These are phyloP conservation scores for Sardina pilchardus DNA, from an alignment of 2,113 vertebrate genomes.

Conservation along the genomic window DNA sequence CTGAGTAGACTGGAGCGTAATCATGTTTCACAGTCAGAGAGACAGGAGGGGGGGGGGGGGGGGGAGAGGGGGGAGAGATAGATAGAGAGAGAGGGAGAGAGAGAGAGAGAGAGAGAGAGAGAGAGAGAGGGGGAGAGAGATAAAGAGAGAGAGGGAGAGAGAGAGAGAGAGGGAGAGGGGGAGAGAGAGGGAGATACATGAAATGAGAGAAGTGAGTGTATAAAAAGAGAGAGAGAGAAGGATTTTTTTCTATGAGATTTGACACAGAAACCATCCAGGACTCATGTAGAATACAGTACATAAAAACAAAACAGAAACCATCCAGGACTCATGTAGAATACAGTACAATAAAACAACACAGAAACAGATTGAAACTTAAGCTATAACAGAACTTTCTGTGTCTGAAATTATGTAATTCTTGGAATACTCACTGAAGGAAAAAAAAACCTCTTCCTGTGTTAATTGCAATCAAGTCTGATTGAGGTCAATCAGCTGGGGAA, in stretches of 20 bases:
- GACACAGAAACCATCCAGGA: no score
- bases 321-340: no score
- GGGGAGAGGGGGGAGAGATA: no score
- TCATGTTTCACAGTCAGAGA: not conserved
- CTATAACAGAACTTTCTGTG: not conserved
- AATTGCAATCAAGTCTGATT: slow-evolving; percentile 10
- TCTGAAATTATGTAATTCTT: not conserved
- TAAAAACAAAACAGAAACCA: not conserved
- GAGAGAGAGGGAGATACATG: not conserved
- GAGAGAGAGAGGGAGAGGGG: not conserved
- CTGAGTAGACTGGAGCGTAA: not conserved
- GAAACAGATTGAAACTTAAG: not conserved
- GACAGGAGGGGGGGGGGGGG: no score
- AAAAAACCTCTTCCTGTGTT: not conserved
- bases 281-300: no score
- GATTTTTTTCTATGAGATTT: no score
- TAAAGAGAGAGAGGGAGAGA: not conserved
- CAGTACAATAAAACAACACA: not conserved
- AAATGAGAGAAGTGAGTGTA: not conserved
- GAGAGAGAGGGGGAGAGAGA: not conserved
- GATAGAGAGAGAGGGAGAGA: not conserved
- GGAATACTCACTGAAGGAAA: not conserved
- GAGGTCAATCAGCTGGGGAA: slow-evolving; percentile 1
- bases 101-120: not conserved
- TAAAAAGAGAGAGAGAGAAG: not conserved